Percentiles rank a stretch among this genome's conserved stretches.
Conservation (phyloP, 1,140 invertebrate species). For the Drosophila equinoxialis region DNA sequence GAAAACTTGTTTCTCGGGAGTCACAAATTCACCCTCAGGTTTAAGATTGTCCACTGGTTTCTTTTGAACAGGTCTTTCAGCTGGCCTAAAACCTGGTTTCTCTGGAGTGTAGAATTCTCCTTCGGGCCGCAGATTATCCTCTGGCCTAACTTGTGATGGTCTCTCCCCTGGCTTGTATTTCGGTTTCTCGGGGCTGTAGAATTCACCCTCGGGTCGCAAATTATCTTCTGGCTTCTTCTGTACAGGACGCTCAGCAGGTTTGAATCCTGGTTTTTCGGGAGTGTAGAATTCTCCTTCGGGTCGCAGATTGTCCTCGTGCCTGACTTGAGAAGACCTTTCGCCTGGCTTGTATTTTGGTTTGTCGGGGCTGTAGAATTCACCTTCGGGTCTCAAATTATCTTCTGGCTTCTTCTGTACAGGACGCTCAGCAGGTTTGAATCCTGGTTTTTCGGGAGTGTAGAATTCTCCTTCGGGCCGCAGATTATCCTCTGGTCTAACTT, state of each 20-base stretch:
- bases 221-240: too few relatives aligned
- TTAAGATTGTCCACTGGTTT: slow-evolving; percentile 86
- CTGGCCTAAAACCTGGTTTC: not conserved
- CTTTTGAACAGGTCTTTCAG: slow-evolving; percentile 83
- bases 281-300: not conserved
- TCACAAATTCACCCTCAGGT: slow-evolving; percentile 82
- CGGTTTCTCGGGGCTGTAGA: too few relatives aligned
- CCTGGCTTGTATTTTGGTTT: not conserved
- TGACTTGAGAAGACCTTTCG: not conserved
- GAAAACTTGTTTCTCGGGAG: not conserved
- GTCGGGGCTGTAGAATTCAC: not conserved
- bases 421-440: not conserved
- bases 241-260: too few relatives aligned
- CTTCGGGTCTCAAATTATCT: not conserved
- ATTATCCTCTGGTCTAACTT: slow-evolving; percentile 57
- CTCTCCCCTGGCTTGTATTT: too few relatives aligned
- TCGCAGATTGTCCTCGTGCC: not conserved
- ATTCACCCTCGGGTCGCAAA: too few relatives aligned
- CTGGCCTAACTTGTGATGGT: too few relatives aligned
- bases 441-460: too few relatives aligned
- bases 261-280: not conserved
- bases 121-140: not conserved
- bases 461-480: too few relatives aligned
- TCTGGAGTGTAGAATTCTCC: slow-evolving; percentile 8
- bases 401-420: not conserved